These are phyloP conservation scores for Galemys pyrenaicus DNA, from an alignment of 2,113 vertebrate species.

Conservation along the genomic window DNA sequence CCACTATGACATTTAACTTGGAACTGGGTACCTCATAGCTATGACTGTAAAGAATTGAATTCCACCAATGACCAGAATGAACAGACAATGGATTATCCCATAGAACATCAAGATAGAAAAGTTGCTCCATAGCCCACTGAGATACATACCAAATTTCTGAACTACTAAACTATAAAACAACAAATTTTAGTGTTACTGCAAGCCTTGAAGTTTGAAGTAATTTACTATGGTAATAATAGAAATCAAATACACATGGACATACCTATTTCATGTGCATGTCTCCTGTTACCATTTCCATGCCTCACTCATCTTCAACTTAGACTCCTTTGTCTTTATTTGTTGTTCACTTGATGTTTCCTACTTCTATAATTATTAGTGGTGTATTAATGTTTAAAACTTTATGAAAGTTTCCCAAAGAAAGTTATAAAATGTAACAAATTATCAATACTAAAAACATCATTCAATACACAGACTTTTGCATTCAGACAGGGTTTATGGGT, in stretches of 20 bases:
- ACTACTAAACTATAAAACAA: background rate
- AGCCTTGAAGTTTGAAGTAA: background rate
- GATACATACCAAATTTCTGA: background rate
- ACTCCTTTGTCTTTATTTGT: background rate
- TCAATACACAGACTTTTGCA: background rate
- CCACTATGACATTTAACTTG: background rate
- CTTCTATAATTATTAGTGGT: constrained; percentile 4
- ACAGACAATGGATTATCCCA: background rate
- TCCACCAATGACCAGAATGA: background rate
- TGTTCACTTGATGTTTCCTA: constrained; percentile 19
- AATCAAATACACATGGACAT: background rate
- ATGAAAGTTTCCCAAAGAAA: background rate
- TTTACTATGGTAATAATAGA: background rate
- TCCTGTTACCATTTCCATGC: background rate
- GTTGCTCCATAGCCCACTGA: background rate
- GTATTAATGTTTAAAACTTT: background rate
- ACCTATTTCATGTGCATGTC: background rate
- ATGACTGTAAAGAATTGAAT: background rate
- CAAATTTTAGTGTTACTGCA: background rate
- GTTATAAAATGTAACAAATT: constrained; percentile 4
- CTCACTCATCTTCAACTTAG: background rate
- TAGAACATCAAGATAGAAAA: background rate
- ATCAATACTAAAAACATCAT: background rate
- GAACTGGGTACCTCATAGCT: background rate
- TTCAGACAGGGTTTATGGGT: background rate